Percentiles rank a stretch among this genome's conserved stretches.
Conservation (phyloP, 2,888 invertebrate species). For the Pimpla rufipes region DNA sequence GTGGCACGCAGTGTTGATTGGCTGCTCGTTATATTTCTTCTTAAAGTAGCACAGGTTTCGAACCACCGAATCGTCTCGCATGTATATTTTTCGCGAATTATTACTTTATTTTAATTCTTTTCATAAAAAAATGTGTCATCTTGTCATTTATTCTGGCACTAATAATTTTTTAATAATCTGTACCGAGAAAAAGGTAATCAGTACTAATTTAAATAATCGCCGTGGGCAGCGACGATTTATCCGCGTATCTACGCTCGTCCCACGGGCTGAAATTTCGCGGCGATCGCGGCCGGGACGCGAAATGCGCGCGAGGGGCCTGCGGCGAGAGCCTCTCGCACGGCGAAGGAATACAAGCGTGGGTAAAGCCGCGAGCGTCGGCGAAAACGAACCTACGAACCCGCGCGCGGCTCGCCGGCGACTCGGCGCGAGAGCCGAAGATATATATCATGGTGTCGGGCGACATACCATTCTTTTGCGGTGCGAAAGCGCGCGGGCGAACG, state of each 20-base stretch:
- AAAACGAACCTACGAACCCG: conserved; percentile 61
- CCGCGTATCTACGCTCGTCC: neutral
- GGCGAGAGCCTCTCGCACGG: neutral
- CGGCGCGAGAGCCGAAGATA: conserved; percentile 76
- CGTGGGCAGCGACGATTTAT: too few species aligned
- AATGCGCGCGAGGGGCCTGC: neutral
- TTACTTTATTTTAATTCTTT: too few species aligned
- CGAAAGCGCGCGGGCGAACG: conserved; percentile 67
- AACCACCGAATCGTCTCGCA: too few species aligned
- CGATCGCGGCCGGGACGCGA: neutral
- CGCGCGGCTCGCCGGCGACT: neutral
- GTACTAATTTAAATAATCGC: too few species aligned
- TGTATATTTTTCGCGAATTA: too few species aligned
- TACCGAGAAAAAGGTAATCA: too few species aligned
- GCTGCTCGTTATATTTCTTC: too few species aligned
- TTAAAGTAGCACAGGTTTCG: too few species aligned
- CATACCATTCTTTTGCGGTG: conserved; percentile 83
- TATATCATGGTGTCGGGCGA: conserved; percentile 83
- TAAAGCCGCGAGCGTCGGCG: neutral
- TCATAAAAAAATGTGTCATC: too few species aligned
- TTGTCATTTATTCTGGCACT: too few species aligned
- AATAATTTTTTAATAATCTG: too few species aligned
- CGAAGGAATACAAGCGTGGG: conserved; percentile 32
- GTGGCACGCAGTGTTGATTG: too few species aligned
- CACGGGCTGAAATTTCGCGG: neutral